Conservation (phyloP, 2,113 vertebrate species). For the Clarias magur region DNA sequence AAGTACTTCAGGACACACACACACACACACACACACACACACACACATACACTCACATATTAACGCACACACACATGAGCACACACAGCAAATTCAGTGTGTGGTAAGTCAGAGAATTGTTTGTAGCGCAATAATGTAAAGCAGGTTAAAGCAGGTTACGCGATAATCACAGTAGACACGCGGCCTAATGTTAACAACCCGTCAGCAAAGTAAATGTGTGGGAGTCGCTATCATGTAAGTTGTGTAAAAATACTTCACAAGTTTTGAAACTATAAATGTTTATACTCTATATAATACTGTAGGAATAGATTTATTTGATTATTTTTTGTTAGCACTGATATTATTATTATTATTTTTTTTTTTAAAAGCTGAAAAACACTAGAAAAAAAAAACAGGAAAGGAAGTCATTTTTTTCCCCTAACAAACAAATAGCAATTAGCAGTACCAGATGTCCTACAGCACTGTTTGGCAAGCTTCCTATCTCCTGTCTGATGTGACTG, state of each 20-base stretch:
- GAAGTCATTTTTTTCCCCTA: not conserved
- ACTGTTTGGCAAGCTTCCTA: not conserved
- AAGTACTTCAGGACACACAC: too few species aligned
- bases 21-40: too few species aligned
- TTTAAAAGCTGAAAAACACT: not conserved
- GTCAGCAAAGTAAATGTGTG: not conserved
- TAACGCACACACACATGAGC: too few species aligned
- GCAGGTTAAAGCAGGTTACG: not conserved
- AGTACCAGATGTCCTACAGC: not conserved
- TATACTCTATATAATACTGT: too few species aligned
- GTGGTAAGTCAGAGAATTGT: not conserved
- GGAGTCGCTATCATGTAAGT: not conserved
- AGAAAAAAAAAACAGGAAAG: not conserved
- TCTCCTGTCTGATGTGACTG: not conserved
- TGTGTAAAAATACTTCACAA: not conserved
- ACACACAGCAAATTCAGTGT: too few species aligned
- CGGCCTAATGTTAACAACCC: not conserved
- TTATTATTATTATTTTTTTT: too few species aligned
- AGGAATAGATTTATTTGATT: too few species aligned
- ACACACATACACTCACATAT: too few species aligned
- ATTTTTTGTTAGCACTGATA: too few species aligned
- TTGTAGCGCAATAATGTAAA: not conserved
- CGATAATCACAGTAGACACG: not conserved
- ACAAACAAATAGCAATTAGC: not conserved
- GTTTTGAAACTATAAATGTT: not conserved